Percentiles rank a stretch among this genome's conserved stretches.
These are phyloP conservation scores for Drosophila borealis DNA, from an alignment of 2,888 invertebrate genomes.

Conservation along the genomic window DNA sequence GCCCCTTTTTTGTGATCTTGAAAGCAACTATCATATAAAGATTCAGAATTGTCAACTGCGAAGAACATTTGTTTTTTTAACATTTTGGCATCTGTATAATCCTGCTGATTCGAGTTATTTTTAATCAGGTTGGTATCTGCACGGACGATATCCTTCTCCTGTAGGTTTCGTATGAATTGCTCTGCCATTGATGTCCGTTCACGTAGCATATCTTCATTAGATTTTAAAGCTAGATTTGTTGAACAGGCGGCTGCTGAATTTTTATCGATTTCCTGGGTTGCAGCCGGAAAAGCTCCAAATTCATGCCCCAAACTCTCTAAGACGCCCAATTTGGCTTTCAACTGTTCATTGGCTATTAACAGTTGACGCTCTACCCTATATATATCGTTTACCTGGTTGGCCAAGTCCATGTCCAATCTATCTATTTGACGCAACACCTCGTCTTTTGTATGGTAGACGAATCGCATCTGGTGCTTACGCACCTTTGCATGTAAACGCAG, in stretches of 20 bases:
- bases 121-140: conserved; percentile 32
- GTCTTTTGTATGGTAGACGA: conserved; percentile 76
- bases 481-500: conserved; percentile 89
- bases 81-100: conserved; percentile 62
- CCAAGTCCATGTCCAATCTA: conserved; percentile 86
- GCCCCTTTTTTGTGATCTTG: background rate
- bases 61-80: conserved; percentile 73
- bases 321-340: conserved; percentile 86
- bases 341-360: conserved; percentile 86
- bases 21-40: background rate
- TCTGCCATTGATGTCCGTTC: conserved; percentile 6
- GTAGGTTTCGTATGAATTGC: background rate
- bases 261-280: conserved; percentile 4
- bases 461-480: conserved; percentile 86
- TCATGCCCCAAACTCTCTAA: conserved; percentile 86
- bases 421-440: conserved; percentile 80
- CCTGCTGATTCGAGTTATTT: conserved; percentile 60
- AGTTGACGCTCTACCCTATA: conserved; percentile 86
- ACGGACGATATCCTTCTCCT: background rate
- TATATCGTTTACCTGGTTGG: conserved; percentile 86
- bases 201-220: conserved; percentile 6
- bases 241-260: too few species aligned
- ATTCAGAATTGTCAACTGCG: background rate
- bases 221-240: background rate
- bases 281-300: conserved; percentile 68